Percentiles rank a stretch among this genome's conserved stretches.
phyloP scores from a whole-genome alignment of 2,797 vertebrate species.

The Siniperca undulata region DNA sequence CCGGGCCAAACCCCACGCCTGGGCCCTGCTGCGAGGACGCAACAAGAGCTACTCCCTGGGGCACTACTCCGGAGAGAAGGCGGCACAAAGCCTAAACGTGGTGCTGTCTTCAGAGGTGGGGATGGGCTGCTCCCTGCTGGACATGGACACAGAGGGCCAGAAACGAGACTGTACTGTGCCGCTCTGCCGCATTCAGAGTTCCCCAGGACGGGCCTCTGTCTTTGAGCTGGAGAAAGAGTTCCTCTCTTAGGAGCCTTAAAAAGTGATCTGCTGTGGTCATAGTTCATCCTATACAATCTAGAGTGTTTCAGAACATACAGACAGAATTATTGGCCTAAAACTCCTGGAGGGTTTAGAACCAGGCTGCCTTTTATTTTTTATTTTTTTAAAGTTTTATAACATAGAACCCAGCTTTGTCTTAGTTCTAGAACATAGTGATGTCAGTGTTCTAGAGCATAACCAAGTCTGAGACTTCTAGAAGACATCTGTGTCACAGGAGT shows the following conservation, averaged over 20 bases:
- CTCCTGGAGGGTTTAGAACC: slow-evolving; percentile 65
- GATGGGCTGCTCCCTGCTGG: slow-evolving; percentile 89
- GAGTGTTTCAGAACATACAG: slow-evolving; percentile 36
- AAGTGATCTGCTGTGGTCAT: slow-evolving; percentile 42
- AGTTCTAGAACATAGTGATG: slow-evolving; percentile 45
- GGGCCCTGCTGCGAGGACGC: slow-evolving; percentile 84
- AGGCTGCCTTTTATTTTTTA: slow-evolving; percentile 46
- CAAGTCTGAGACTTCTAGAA: slow-evolving; percentile 30
- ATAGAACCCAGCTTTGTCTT: slow-evolving; percentile 44
- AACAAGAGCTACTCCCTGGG: slow-evolving; percentile 88
- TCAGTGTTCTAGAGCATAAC: slow-evolving; percentile 43
- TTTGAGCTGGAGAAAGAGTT: slow-evolving; percentile 93
- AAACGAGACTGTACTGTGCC: slow-evolving; percentile 92
- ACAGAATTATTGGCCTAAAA: slow-evolving; percentile 49
- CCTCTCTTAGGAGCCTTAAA: slow-evolving; percentile 83
- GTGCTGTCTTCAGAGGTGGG: slow-evolving; percentile 82
- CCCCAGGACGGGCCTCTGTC: slow-evolving; percentile 83
- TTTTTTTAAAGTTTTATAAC: slow-evolving; percentile 24
- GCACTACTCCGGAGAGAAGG: slow-evolving; percentile 80
- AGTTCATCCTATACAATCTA: slow-evolving; percentile 15
- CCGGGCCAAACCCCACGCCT: slow-evolving; percentile 84
- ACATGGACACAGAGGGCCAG: slow-evolving; percentile 91
- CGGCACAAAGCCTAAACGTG: slow-evolving; percentile 72
- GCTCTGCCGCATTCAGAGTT: slow-evolving; percentile 90
- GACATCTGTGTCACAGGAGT: slow-evolving; percentile 30